These are phyloP conservation scores for Ladona fulva DNA, from an alignment of 1,140 invertebrate genomes.

Conservation along the genomic window DNA sequence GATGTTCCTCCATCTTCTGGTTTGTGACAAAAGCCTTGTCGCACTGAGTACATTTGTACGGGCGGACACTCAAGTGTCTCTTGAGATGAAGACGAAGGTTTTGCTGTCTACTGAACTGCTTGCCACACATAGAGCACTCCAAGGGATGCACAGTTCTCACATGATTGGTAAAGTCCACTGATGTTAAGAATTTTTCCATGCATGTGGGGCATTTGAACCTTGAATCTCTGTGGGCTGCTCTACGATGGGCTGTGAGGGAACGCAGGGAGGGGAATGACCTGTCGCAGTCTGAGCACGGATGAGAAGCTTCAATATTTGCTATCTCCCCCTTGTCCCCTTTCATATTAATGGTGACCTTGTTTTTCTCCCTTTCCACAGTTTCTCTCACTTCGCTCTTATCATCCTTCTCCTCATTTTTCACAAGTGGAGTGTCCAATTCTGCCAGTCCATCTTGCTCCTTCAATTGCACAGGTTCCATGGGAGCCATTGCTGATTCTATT, in stretches of 20 bases:
- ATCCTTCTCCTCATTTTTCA: background rate
- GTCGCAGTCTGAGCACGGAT: background rate
- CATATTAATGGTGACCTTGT: background rate
- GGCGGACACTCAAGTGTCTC: conserved; percentile 65
- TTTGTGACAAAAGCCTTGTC: conserved; percentile 71
- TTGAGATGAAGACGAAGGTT: conserved; percentile 67
- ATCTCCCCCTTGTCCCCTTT: background rate
- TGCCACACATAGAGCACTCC: conserved; percentile 67
- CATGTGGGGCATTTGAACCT: conserved; percentile 12
- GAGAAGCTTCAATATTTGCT: background rate
- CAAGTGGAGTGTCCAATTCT: background rate
- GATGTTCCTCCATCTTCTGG: conserved; percentile 68
- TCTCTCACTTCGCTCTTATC: background rate
- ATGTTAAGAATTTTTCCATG: background rate
- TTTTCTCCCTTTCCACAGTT: background rate
- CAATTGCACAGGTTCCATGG: background rate
- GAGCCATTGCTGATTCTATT: background rate
- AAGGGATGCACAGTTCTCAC: conserved; percentile 61
- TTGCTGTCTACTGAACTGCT: conserved; percentile 60
- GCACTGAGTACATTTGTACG: conserved; percentile 66
- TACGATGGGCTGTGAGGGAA: background rate
- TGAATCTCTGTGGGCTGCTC: background rate
- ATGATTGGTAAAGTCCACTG: conserved; percentile 36
- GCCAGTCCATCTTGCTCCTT: background rate
- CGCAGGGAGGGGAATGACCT: background rate